Percentiles rank a stretch among this genome's conserved stretches.
These are phyloP conservation scores for Sebastes hubbsi DNA, from an alignment of 2,797 vertebrate genomes.

Conservation along the genomic window DNA sequence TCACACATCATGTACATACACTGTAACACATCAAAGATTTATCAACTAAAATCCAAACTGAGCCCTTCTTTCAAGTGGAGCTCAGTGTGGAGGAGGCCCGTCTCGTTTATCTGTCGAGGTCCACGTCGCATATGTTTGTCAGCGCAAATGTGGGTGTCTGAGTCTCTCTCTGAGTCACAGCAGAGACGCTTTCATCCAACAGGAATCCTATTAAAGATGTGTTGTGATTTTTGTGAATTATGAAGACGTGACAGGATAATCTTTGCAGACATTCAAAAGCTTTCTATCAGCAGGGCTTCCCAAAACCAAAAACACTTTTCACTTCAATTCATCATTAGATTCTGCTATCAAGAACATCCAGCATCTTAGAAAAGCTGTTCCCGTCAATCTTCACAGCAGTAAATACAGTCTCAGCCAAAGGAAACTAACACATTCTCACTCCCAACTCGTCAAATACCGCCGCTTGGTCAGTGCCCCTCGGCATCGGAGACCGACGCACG, in stretches of 20 bases:
- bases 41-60: conserved; percentile 9
- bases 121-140: conserved; percentile 16
- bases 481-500: no score
- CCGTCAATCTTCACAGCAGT: neutral
- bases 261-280: neutral
- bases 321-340: neutral
- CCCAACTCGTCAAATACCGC: no score
- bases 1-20: conserved; percentile 2
- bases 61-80: neutral
- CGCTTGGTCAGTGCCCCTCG: no score
- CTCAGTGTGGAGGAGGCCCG: conserved; percentile 10
- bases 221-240: neutral
- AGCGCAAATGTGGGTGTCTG: neutral
- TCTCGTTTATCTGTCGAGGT: conserved; percentile 14
- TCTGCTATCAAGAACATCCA: neutral
- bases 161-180: no score
- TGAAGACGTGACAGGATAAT: neutral
- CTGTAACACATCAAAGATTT: conserved; percentile 26
- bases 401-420: neutral
- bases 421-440: neutral
- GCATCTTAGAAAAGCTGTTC: neutral
- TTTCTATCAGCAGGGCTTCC: neutral
- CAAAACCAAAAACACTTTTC: neutral
- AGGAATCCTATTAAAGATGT: neutral
- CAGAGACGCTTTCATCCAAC: neutral